Conservation (phyloP, 2,888 invertebrate genomes). For the Oxyscelio sp. region DNA sequence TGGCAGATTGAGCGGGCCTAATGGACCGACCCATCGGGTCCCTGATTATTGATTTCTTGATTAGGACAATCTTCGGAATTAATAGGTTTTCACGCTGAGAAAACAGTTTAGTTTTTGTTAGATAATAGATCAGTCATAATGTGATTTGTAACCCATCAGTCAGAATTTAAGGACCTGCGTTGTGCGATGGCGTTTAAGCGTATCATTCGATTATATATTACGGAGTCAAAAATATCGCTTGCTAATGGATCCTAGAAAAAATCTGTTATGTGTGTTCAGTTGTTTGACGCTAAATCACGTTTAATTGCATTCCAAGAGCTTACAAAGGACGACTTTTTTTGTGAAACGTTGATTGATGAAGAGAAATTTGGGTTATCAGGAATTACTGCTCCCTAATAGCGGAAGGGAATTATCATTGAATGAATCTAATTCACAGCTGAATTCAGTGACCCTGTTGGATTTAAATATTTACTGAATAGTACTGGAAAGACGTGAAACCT, state of each 20-base stretch:
- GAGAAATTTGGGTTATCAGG: conserved; percentile 22
- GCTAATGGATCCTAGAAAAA: conserved; percentile 37
- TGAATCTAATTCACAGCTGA: neutral
- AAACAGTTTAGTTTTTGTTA: conserved; percentile 62
- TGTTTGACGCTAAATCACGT: conserved; percentile 32
- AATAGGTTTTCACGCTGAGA: conserved; percentile 64
- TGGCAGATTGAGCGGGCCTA: conserved; percentile 58
- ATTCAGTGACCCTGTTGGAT: neutral
- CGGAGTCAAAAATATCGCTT: conserved; percentile 14
- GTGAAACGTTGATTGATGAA: conserved; percentile 40
- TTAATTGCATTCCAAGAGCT: conserved; percentile 41
- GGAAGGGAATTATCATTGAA: neutral
- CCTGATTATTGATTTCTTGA: conserved; percentile 61
- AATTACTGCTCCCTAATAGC: conserved; percentile 29
- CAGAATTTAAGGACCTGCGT: conserved; percentile 49
- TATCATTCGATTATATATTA: conserved; percentile 66
- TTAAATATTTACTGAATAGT: no score
- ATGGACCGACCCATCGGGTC: conserved; percentile 51
- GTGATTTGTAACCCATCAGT: conserved; percentile 62
- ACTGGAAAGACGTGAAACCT: no score
- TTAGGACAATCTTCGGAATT: conserved; percentile 43
- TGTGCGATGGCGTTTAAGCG: conserved; percentile 41
- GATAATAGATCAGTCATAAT: conserved; percentile 56
- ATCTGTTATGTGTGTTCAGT: conserved; percentile 23
- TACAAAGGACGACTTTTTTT: neutral